Conservation (phyloP, 1,140 invertebrate genomes). For the Pogonomyrmex barbatus region DNA sequence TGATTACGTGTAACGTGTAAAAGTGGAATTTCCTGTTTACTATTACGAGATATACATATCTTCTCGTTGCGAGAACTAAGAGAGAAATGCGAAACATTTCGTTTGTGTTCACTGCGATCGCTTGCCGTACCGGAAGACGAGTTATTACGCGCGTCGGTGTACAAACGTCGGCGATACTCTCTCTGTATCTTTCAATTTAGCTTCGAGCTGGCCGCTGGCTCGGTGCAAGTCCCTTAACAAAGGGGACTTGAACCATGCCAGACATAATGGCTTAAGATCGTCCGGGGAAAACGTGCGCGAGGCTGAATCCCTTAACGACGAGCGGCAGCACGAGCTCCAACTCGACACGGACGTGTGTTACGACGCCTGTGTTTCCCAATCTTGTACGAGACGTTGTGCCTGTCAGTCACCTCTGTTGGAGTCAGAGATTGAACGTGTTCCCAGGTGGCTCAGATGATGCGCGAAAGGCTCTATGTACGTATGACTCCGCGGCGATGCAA, state of each 20-base stretch:
- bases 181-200: constrained; percentile 27
- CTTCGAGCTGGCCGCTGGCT: neutral
- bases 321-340: neutral
- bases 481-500: neutral
- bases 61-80: neutral
- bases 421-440: constrained; percentile 6
- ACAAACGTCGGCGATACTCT: neutral
- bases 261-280: constrained; percentile 32
- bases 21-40: neutral
- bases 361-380: constrained; percentile 12
- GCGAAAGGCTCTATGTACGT: neutral
- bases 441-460: neutral
- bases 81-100: neutral
- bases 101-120: neutral
- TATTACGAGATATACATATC: neutral
- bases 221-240: neutral
- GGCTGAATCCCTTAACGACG: constrained; percentile 18
- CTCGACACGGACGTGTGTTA: constrained; percentile 20
- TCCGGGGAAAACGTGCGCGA: constrained; percentile 1
- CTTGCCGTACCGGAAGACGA: neutral
- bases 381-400: neutral
- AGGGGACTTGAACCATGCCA: neutral
- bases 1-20: neutral
- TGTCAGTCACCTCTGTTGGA: neutral
- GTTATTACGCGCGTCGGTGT: constrained; percentile 2